phyloP scores from a whole-genome alignment of 2,888 invertebrate genomes.

The Tiliacea aurago region DNA sequence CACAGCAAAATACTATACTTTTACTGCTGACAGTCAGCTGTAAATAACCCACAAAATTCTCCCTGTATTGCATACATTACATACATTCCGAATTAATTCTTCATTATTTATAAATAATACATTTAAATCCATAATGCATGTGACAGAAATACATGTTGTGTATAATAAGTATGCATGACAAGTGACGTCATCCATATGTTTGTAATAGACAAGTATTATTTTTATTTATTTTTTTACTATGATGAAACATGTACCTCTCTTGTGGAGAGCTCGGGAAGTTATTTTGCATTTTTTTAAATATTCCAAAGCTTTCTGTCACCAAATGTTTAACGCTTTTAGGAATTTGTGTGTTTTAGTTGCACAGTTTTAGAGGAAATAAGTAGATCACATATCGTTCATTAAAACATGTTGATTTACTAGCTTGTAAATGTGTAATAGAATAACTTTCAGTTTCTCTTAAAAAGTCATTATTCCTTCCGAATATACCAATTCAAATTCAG shows the following conservation, averaged over 20 bases:
- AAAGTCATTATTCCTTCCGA: not conserved
- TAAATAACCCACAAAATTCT: slow-evolving; percentile 42
- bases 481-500: not conserved
- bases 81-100: slow-evolving; percentile 49
- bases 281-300: slow-evolving; percentile 73
- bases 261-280: slow-evolving; percentile 90
- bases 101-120: slow-evolving; percentile 63
- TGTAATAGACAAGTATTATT: slow-evolving; percentile 69
- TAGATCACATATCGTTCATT: slow-evolving; percentile 52
- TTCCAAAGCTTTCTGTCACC: slow-evolving; percentile 86
- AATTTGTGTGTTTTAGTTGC: slow-evolving; percentile 75
- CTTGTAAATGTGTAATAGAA: slow-evolving; percentile 60
- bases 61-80: slow-evolving; percentile 65
- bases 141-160: slow-evolving; percentile 84
- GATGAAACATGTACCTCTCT: slow-evolving; percentile 84
- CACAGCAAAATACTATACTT: slow-evolving; percentile 41
- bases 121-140: slow-evolving; percentile 78
- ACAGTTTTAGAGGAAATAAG: slow-evolving; percentile 65
- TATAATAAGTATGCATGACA: slow-evolving; percentile 81
- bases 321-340: slow-evolving; percentile 76
- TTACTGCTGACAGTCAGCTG: slow-evolving; percentile 57
- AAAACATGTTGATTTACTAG: slow-evolving; percentile 51
- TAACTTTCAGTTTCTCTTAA: slow-evolving; percentile 63
- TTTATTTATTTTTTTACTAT: slow-evolving; percentile 74
- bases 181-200: slow-evolving; percentile 75